Conservation (phyloP, 2,888 invertebrate genomes). For the Lepeophtheirus nordmannii region DNA sequence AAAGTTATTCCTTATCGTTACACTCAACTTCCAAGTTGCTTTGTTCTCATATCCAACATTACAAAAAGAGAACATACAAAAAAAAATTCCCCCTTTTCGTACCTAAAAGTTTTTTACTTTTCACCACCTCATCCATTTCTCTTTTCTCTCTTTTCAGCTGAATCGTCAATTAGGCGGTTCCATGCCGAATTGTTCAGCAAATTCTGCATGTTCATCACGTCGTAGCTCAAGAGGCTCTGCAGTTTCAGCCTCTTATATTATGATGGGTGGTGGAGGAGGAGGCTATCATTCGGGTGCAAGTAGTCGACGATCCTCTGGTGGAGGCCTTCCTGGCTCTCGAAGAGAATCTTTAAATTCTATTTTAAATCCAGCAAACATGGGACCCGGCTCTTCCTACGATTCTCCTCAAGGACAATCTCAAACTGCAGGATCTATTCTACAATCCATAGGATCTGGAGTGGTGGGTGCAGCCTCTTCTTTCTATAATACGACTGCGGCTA, state of each 20-base stretch:
- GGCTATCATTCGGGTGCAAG: constrained; percentile 6
- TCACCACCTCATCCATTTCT: no score
- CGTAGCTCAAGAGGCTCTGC: constrained; percentile 13
- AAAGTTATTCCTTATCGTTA: no score
- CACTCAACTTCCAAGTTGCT: no score
- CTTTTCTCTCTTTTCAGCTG: constrained; percentile 10
- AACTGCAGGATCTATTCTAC: constrained; percentile 7
- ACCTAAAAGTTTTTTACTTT: no score
- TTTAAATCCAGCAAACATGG: background rate
- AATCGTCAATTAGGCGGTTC: constrained; percentile 22
- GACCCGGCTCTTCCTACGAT: background rate
- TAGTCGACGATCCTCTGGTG: constrained; percentile 11
- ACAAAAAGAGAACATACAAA: no score
- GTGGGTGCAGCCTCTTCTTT: constrained; percentile 24
- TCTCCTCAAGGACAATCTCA: background rate
- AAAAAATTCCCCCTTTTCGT: no score
- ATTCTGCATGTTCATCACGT: constrained; percentile 21
- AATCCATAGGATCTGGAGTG: constrained; percentile 19
- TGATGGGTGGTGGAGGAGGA: constrained; percentile 14
- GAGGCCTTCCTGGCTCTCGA: constrained; percentile 12
- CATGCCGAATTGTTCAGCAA: constrained; percentile 21
- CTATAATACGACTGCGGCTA: background rate
- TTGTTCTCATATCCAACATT: no score
- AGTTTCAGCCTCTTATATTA: constrained; percentile 1
- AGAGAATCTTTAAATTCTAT: constrained; percentile 3